Conservation (phyloP, 2,113 vertebrate genomes). For the Cichladusa arquata region DNA sequence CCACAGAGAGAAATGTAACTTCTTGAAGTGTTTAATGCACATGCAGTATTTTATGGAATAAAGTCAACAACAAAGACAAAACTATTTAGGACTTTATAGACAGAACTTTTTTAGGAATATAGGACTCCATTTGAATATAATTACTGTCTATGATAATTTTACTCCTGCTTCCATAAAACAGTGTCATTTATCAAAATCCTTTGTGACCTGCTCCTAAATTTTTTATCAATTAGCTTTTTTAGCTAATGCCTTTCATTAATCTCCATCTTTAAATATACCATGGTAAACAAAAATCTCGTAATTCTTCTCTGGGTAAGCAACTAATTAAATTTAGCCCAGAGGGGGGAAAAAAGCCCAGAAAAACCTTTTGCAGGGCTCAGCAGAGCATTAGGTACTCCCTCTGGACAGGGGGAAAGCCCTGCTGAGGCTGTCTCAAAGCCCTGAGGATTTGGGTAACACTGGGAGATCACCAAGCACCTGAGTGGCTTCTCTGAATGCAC, state of each 20-base stretch:
- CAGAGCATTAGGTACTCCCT: not conserved
- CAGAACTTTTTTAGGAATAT: not conserved
- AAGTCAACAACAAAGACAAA: not conserved
- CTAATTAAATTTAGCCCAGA: not conserved
- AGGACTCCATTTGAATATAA: not conserved
- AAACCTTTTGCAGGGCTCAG: not conserved
- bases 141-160: not conserved
- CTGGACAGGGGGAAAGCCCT: not conserved
- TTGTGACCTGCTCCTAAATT: not conserved
- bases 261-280: not conserved
- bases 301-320: not conserved
- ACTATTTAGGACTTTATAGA: not conserved
- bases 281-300: not conserved
- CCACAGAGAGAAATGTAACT: not conserved
- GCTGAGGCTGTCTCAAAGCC: not conserved
- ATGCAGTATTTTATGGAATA: not conserved
- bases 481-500: accelerated
- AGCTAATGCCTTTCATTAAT: constrained; percentile 5
- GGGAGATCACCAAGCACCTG: not conserved
- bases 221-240: not conserved
- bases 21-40: not conserved
- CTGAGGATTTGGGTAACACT: not conserved
- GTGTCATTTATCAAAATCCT: not conserved
- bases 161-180: not conserved
- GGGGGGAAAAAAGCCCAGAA: not conserved